These are phyloP conservation scores for Himalopsyche kuldschensis DNA, from an alignment of 2,888 invertebrate species.

Conservation along the genomic window DNA sequence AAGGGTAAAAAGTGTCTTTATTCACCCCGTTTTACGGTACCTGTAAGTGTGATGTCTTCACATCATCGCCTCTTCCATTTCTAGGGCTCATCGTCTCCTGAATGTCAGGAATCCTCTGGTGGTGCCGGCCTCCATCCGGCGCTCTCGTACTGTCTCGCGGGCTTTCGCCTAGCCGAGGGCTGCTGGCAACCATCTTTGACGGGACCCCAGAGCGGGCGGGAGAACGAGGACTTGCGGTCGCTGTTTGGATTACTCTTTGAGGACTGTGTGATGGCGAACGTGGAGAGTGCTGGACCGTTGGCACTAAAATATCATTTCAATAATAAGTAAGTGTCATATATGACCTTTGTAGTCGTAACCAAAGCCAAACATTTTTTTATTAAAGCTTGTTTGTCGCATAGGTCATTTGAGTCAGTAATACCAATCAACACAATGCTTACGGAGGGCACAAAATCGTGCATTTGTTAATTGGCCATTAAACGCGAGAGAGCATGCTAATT, in stretches of 20 bases:
- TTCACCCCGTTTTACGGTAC: no score
- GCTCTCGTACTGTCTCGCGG: not conserved
- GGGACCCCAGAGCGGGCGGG: not conserved
- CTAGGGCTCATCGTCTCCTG: not conserved
- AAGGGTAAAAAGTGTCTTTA: no score
- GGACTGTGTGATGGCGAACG: not conserved
- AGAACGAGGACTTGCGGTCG: not conserved
- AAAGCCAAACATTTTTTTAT: no score
- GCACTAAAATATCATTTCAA: not conserved
- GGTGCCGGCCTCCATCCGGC: not conserved
- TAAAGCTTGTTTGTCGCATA: no score
- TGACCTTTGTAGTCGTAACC: no score
- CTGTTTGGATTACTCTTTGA: not conserved
- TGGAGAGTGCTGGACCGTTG: not conserved
- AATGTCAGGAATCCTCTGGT: not conserved
- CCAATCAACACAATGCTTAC: no score
- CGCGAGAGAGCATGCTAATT: no score
- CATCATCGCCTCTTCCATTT: not conserved
- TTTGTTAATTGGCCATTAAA: no score
- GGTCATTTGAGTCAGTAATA: no score
- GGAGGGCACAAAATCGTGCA: no score
- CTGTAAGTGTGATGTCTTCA: no score
- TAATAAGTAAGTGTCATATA: no score
- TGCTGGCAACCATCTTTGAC: not conserved
- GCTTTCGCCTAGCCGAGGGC: not conserved